Evolutionary conservation across 2,888 invertebrate genomes (phyloP).

Genomic region (Drosophila pseudotalamancana): DNA sequence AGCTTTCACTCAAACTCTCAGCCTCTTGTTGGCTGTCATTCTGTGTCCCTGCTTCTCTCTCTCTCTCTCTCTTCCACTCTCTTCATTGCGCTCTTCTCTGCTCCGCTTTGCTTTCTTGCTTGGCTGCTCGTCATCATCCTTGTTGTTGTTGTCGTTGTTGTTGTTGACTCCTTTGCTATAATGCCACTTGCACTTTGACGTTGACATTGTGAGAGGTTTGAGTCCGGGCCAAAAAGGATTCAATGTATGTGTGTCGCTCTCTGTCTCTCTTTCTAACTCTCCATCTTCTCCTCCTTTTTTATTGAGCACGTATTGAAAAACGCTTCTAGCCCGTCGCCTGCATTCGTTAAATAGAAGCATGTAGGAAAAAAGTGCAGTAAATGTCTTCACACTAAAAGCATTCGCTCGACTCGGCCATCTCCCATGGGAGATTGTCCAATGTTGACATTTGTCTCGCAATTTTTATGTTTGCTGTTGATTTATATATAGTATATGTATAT

Average conservation of each 20-base stretch:
- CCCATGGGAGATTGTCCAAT: conserved; percentile 20
- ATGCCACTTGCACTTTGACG: conserved; percentile 80
- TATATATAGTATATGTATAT: conserved; percentile 4
- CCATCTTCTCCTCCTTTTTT: conserved; percentile 2
- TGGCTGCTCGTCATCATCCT: conserved; percentile 27
- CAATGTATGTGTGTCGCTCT: conserved; percentile 3
- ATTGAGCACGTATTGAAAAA: conserved; percentile 54
- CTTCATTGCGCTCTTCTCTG: conserved; percentile 6
- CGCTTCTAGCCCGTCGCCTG: conserved; percentile 32
- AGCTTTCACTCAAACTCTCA: conserved; percentile 32
- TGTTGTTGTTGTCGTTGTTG: conserved; percentile 25
- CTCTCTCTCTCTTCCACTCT: conserved; percentile 1
- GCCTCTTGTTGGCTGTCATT: conserved; percentile 41
- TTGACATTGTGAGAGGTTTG: conserved; percentile 60
- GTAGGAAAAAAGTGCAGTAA: conserved; percentile 38
- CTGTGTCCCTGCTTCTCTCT: conserved; percentile 24
- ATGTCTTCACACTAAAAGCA: conserved; percentile 69
- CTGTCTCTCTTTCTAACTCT: not conserved
- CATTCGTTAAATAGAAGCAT: conserved; percentile 64
- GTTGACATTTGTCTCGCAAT: conserved; percentile 45
- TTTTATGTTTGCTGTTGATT: conserved; percentile 27
- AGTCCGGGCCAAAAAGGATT: conserved; percentile 11
- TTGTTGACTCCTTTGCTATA: conserved; percentile 63
- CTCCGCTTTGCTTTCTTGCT: conserved; percentile 11
- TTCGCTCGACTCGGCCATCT: conserved; percentile 29